Evolutionary conservation across 2,888 invertebrate genomes (phyloP).

Genomic region (Gisinianus flammeolus): DNA sequence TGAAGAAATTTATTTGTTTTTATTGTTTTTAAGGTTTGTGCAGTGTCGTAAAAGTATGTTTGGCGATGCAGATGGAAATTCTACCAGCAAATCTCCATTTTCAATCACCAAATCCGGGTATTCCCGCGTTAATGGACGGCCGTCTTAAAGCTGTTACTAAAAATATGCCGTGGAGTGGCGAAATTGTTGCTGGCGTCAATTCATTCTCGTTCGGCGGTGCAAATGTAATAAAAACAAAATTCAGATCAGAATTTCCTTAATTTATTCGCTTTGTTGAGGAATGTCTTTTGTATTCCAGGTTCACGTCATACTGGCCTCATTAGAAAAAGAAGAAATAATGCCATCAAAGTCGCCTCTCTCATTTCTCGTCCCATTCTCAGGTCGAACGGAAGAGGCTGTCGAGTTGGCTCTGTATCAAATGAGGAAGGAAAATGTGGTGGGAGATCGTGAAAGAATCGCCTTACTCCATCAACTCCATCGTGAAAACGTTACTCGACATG

Average conservation of each 20-base stretch:
- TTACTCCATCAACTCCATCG: constrained; percentile 33
- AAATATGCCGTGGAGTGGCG: constrained; percentile 24
- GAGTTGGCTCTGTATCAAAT: constrained; percentile 17
- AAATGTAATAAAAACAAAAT: no score
- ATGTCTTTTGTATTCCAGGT: no score
- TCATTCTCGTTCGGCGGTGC: no score
- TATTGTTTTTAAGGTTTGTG: no score
- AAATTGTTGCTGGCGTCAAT: no score
- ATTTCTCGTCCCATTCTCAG: constrained; percentile 34
- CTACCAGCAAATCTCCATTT: constrained; percentile 93
- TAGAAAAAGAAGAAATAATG: no score
- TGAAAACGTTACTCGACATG: constrained; percentile 17
- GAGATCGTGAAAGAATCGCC: constrained; percentile 22
- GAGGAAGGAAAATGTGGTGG: neutral
- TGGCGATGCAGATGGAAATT: constrained; percentile 65
- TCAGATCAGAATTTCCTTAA: no score
- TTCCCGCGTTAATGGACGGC: constrained; percentile 86
- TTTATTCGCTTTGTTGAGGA: no score
- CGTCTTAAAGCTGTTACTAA: constrained; percentile 61
- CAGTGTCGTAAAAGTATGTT: constrained; percentile 77
- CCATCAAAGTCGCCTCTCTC: no score
- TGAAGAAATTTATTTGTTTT: no score
- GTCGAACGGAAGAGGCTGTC: constrained; percentile 26
- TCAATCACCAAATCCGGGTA: constrained; percentile 81
- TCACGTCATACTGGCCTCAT: no score